A percentile compares a stretch with the other conserved stretches of the same genome.
Evolutionary conservation across 2,113 vertebrate species (phyloP).

Genomic region (Anguilla japonica): DNA sequence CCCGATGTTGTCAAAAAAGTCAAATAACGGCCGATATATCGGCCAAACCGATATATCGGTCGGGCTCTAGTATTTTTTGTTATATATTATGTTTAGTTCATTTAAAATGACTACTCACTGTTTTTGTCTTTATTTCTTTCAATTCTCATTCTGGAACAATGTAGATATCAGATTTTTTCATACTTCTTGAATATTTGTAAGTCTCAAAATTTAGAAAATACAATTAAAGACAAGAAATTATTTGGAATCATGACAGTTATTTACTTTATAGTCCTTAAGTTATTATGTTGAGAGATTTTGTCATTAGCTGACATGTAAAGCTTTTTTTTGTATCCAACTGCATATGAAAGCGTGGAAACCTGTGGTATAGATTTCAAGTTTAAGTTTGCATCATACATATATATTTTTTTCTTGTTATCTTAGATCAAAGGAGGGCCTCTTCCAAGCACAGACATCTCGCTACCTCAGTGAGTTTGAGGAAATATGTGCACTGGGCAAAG

Average conservation of each 20-base stretch:
- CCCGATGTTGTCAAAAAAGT: too few species aligned
- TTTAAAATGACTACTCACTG: background rate
- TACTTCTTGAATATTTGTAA: background rate
- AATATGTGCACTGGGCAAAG: conserved; percentile 82
- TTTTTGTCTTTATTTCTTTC: background rate
- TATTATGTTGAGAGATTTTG: too few species aligned
- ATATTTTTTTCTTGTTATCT: conserved; percentile 28
- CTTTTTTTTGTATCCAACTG: background rate
- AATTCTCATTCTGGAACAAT: too few species aligned
- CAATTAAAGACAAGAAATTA: too few species aligned
- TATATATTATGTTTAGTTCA: background rate
- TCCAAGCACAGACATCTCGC: conserved; percentile 89
- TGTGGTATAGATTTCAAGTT: background rate
- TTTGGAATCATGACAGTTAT: too few species aligned
- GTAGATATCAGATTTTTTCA: background rate
- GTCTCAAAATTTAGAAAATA: too few species aligned
- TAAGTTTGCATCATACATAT: background rate
- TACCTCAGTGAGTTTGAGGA: conserved; percentile 96
- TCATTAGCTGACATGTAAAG: too few species aligned
- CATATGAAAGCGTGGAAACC: background rate
- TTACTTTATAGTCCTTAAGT: too few species aligned
- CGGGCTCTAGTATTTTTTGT: background rate
- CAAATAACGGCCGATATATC: too few species aligned
- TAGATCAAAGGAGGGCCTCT: conserved; percentile 80
- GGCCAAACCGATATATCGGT: too few species aligned